phyloP scores from a whole-genome alignment of 2,797 vertebrate genomes.

The Karalla daura region DNA sequence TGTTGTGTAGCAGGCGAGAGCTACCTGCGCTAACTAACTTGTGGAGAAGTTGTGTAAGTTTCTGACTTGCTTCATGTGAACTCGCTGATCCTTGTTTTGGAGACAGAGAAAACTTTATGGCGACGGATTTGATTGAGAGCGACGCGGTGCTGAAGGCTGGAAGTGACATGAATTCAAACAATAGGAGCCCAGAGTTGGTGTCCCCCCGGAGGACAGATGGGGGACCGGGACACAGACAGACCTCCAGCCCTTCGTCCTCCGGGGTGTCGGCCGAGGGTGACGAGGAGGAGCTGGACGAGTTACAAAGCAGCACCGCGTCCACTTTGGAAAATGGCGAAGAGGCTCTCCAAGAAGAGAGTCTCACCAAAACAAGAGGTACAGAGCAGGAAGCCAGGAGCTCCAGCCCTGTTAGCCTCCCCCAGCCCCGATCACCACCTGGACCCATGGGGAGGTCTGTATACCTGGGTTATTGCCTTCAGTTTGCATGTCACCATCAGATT shows the following conservation, averaged over 20 bases:
- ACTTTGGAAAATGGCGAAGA: conserved; percentile 63
- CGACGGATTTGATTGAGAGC: conserved; percentile 75
- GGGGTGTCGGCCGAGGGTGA: conserved; percentile 70
- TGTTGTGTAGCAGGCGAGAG: conserved; percentile 22
- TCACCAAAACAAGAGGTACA: conserved; percentile 60
- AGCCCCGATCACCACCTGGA: conserved; percentile 52
- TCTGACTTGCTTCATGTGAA: background rate
- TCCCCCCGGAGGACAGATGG: conserved; percentile 74
- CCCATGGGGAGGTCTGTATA: conserved; percentile 78
- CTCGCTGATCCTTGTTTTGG: background rate
- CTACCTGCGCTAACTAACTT: conserved; percentile 64
- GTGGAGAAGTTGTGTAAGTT: conserved; percentile 34
- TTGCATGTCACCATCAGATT: background rate
- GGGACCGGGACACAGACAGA: conserved; percentile 50
- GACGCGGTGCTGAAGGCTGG: conserved; percentile 66
- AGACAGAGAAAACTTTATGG: conserved; percentile 67
- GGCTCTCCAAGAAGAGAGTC: conserved; percentile 47
- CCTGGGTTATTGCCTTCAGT: background rate
- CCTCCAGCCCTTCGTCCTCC: conserved; percentile 68
- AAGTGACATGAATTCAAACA: conserved; percentile 71
- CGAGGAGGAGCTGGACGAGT: conserved; percentile 58
- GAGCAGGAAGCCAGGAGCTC: conserved; percentile 56
- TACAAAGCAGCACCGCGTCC: conserved; percentile 49
- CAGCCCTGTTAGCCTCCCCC: conserved; percentile 61
- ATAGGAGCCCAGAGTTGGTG: conserved; percentile 71